Conservation (phyloP, 1,140 invertebrate species). For the Zaprionus tsacasi region DNA sequence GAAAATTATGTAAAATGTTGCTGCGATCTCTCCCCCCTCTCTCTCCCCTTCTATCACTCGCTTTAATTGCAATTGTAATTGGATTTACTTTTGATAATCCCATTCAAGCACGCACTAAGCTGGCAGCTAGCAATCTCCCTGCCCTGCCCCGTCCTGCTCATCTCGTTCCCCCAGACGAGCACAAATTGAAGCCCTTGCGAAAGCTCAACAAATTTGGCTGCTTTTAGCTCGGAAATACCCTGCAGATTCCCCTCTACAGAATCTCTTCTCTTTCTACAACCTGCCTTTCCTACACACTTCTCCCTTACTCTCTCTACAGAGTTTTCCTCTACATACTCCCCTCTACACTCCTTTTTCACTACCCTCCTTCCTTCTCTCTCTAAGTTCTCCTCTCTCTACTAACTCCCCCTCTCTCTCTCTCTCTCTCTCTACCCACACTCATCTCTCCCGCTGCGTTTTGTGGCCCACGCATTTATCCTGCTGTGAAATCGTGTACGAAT, state of each 20-base stretch:
- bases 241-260: background rate
- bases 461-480: constrained; percentile 30
- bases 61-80: constrained; percentile 11
- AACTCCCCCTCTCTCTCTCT: too few species aligned
- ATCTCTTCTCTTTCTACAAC: too few species aligned
- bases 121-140: background rate
- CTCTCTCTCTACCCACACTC: background rate
- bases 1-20: background rate
- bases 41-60: background rate
- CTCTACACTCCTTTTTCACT: too few species aligned
- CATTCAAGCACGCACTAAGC: constrained; percentile 4
- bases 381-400: too few species aligned
- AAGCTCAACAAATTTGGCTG: constrained; percentile 25
- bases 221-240: background rate
- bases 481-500: constrained; percentile 26
- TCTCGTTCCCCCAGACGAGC: constrained; percentile 6
- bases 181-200: constrained; percentile 35
- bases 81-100: constrained; percentile 8
- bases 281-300: background rate
- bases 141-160: background rate
- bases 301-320: too few species aligned
- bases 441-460: background rate
- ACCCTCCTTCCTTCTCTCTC: too few species aligned
- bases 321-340: too few species aligned
- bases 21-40: background rate